These are phyloP conservation scores for Hemiscyllium ocellatum DNA, from an alignment of 2,113 vertebrate species.

Conservation along the genomic window DNA sequence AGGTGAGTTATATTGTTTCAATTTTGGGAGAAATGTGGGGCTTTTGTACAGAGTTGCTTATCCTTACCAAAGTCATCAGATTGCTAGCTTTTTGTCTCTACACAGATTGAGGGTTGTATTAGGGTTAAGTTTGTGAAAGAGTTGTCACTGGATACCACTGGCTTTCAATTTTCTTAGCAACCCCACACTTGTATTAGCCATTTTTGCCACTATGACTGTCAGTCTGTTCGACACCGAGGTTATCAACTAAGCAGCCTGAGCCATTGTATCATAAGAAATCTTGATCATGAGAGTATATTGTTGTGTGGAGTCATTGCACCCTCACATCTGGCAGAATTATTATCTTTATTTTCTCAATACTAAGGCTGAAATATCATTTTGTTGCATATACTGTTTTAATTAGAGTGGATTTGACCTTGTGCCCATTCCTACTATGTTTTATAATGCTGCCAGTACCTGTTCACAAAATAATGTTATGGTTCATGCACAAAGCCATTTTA, in stretches of 20 bases:
- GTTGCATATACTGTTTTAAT: neutral
- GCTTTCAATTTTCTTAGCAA: too few species aligned
- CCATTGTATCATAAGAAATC: neutral
- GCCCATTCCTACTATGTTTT: neutral
- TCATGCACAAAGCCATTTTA: conserved; percentile 4
- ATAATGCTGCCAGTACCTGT: neutral
- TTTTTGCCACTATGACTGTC: neutral
- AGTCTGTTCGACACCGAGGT: neutral
- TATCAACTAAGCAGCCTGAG: neutral
- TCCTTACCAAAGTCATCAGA: neutral
- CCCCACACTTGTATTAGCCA: too few species aligned
- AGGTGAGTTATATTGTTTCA: neutral
- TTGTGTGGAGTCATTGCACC: neutral
- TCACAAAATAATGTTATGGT: neutral
- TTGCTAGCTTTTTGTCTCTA: neutral
- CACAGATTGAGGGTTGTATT: neutral
- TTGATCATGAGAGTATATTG: neutral
- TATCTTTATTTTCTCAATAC: neutral
- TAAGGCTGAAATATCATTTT: neutral
- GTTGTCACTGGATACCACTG: too few species aligned
- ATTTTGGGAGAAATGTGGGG: neutral
- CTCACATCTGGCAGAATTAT: neutral
- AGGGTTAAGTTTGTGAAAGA: neutral
- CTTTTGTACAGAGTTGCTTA: neutral
- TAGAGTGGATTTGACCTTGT: neutral